Evolutionary conservation across 2,888 invertebrate genomes (phyloP), one percentile per base, ranked within the genome.

Genomic region (Anorthoa munda): DNA sequence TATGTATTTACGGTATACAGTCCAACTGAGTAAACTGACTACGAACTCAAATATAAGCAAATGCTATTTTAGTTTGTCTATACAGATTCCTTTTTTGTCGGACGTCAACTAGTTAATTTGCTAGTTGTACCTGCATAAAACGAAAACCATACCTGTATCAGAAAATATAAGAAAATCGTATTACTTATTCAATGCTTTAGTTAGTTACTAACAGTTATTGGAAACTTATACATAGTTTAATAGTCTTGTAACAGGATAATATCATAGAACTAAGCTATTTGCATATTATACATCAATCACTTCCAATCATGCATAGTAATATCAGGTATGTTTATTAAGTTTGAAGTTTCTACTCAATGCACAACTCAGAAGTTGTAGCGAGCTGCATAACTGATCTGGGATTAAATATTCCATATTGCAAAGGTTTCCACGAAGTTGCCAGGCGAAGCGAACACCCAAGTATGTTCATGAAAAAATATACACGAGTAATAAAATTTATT

Each of bases 371-470:
- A 76, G 66, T 75, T 78, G 70, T 68, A 72, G 66, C 74, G 70
- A 78, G 84, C 69, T 81, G 76, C 78, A 83, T 83, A 76, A 71
- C 78, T 81, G 76, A 83, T 75, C 66, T 65, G 26, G 70, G 68
- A 81, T 78, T 83, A 78, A 81, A 71, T 72, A 83, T 83, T 80
- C 64, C 77, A 74, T 83, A 83, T 77, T 80, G 80, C 80, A 68
- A 82, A 70, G 77, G 74, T 81, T 73, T 55, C 46, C 26, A 58
- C 66, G 31, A 78, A 78, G 81, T 81, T 83, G 11, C 58, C 55
- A 23, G 55, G 23, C 79, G 26, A 65, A 48, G 67, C 21, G 58
- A 66, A 64, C 51, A 78, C 13, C 45, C 18, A 77, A 81, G 65
- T 82, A 68, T 67, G 45, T 48, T 55, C n/a, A 71, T 59, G 48